Percentiles rank a stretch among this genome's conserved stretches.
These are phyloP conservation scores for Ypsolopha sequella DNA, from an alignment of 2,888 invertebrate genomes.

Conservation along the genomic window DNA sequence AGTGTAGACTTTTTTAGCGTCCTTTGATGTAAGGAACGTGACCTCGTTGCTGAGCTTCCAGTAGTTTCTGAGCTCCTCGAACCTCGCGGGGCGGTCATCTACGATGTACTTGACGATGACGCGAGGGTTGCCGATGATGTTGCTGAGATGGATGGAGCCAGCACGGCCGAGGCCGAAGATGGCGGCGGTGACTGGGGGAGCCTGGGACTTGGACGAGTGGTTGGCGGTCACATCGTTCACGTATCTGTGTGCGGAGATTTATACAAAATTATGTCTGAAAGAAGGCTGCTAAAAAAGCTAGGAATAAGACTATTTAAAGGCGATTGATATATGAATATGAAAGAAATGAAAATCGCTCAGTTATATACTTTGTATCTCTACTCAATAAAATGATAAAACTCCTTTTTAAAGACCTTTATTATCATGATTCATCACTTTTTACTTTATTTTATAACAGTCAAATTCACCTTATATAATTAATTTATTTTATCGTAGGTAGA, in stretches of 20 bases:
- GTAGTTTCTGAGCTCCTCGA: slow-evolving; percentile 49
- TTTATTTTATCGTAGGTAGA: too few relatives aligned
- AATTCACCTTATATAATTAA: too few relatives aligned
- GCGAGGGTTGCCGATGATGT: slow-evolving; percentile 55
- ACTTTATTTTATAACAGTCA: too few relatives aligned
- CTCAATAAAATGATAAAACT: too few relatives aligned
- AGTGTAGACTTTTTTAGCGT: slow-evolving; percentile 56
- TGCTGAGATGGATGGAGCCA: slow-evolving; percentile 70
- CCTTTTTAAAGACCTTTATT: too few relatives aligned
- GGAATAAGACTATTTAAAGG: too few relatives aligned
- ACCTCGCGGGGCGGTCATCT: slow-evolving; percentile 59
- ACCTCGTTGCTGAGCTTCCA: slow-evolving; percentile 60
- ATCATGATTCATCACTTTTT: too few relatives aligned
- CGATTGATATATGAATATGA: too few relatives aligned
- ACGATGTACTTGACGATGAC: slow-evolving; percentile 67
- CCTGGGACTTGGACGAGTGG: slow-evolving; percentile 17
- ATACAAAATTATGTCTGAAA: neutral
- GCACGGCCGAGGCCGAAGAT: slow-evolving; percentile 73
- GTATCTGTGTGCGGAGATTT: slow-evolving; percentile 31
- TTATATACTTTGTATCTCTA: too few relatives aligned
- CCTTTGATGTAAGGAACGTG: slow-evolving; percentile 53
- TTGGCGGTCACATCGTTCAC: slow-evolving; percentile 39
- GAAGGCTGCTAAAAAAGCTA: too few relatives aligned
- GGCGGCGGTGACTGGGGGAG: slow-evolving; percentile 49
- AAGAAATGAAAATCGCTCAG: too few relatives aligned